Percentiles rank a stretch among this genome's conserved stretches.
These are phyloP conservation scores for Stegana nigrithorax DNA, from an alignment of 2,888 invertebrate genomes.

Conservation along the genomic window DNA sequence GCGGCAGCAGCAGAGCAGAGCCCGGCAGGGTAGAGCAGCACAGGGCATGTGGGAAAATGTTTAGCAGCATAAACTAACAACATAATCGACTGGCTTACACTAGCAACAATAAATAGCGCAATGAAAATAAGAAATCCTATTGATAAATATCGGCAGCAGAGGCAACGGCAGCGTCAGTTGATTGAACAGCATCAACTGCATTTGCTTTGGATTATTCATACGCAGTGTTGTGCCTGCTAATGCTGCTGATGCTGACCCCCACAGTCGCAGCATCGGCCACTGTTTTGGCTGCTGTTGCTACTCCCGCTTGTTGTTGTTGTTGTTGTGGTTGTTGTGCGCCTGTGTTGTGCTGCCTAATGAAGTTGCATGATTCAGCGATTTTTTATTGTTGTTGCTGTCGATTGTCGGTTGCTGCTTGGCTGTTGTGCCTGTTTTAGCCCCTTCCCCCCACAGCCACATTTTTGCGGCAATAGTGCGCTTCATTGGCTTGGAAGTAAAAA, in stretches of 20 bases:
- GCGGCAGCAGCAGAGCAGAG: too few species aligned
- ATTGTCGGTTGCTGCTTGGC: background rate
- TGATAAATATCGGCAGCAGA: conserved; percentile 4
- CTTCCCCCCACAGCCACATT: background rate
- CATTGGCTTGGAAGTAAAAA: conserved; percentile 20
- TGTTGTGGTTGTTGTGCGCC: conserved; percentile 12
- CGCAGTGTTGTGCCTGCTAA: conserved; percentile 25
- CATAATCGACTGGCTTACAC: conserved; percentile 14
- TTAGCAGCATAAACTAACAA: conserved; percentile 22
- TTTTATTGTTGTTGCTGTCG: conserved; percentile 20
- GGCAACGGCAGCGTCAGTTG: background rate
- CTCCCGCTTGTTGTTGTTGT: too few species aligned
- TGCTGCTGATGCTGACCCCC: too few species aligned
- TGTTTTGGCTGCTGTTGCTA: too few species aligned
- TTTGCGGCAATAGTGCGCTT: conserved; percentile 22
- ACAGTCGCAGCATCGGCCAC: too few species aligned
- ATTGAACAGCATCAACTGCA: conserved; percentile 1
- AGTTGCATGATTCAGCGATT: conserved; percentile 52
- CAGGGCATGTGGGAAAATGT: background rate
- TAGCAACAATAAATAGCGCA: conserved; percentile 2
- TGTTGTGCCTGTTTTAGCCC: background rate
- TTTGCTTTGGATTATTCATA: conserved; percentile 29
- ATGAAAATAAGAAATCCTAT: conserved; percentile 12
- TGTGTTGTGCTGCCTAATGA: conserved; percentile 46
- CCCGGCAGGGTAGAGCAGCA: background rate